Conservation (phyloP, 2,797 vertebrate genomes). For the Euphonia xanthogaster region DNA sequence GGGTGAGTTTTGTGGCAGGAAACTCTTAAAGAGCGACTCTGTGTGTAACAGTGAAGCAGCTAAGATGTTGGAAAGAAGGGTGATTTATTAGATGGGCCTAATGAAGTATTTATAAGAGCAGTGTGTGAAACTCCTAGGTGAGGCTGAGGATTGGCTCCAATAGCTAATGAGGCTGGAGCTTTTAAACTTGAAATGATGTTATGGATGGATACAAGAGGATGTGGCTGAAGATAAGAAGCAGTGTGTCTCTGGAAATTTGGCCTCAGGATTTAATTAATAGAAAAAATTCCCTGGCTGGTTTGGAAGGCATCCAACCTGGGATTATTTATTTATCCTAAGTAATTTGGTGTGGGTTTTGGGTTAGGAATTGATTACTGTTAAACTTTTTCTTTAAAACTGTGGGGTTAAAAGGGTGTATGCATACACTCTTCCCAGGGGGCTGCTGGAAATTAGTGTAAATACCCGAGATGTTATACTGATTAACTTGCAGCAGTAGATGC, state of each 20-base stretch:
- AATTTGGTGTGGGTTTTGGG: not conserved
- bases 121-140: not conserved
- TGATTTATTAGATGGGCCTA: not conserved
- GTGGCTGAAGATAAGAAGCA: not conserved
- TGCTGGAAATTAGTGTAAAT: not conserved
- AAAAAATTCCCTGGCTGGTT: not conserved
- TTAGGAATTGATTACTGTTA: not conserved
- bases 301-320: not conserved
- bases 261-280: not conserved
- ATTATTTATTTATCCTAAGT: not conserved
- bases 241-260: not conserved
- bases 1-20: not conserved
- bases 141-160: fast-evolving
- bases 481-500: not conserved
- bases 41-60: not conserved
- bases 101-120: not conserved
- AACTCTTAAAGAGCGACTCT: not conserved
- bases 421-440: not conserved
- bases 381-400: not conserved
- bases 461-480: not conserved
- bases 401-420: not conserved
- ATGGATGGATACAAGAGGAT: not conserved
- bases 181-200: not conserved
- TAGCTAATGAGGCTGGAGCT: not conserved
- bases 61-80: not conserved